These are phyloP conservation scores for Diaperis boleti DNA, from an alignment of 2,888 invertebrate genomes.

Conservation along the genomic window DNA sequence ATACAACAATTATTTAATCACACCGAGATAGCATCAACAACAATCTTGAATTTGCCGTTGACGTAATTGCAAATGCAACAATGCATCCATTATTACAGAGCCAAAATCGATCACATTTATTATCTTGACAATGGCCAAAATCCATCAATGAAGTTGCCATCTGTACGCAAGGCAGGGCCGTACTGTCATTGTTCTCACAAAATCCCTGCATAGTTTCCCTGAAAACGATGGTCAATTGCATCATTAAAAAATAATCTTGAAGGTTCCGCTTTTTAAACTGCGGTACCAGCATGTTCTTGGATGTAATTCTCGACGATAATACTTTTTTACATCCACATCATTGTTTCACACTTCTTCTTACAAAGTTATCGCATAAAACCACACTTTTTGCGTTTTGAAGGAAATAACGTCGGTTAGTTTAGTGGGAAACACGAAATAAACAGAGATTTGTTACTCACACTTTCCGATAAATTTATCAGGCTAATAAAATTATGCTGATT, in stretches of 20 bases:
- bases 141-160: slow-evolving; percentile 19
- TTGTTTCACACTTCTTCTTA: slow-evolving; percentile 15
- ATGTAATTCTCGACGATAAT: slow-evolving; percentile 12
- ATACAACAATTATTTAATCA: too few species aligned
- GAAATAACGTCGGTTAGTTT: slow-evolving; percentile 5
- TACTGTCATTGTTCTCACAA: not conserved
- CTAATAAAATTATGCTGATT: not conserved
- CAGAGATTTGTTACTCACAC: not conserved
- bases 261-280: slow-evolving; percentile 19
- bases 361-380: slow-evolving; percentile 18
- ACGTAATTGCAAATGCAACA: not conserved
- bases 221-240: slow-evolving; percentile 2
- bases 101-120: slow-evolving; percentile 25
- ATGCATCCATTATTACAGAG: slow-evolving; percentile 6
- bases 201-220: not conserved
- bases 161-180: slow-evolving; percentile 17
- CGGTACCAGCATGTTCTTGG: slow-evolving; percentile 9
- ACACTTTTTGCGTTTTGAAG: not conserved
- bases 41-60: not conserved
- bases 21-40: too few species aligned
- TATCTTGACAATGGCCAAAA: slow-evolving; percentile 4
- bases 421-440: not conserved
- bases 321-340: slow-evolving; percentile 1
- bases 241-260: slow-evolving; percentile 2
- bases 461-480: slow-evolving; percentile 6